Conservation (phyloP, 2,797 vertebrate genomes). For the Rhyacichthys aspro region DNA sequence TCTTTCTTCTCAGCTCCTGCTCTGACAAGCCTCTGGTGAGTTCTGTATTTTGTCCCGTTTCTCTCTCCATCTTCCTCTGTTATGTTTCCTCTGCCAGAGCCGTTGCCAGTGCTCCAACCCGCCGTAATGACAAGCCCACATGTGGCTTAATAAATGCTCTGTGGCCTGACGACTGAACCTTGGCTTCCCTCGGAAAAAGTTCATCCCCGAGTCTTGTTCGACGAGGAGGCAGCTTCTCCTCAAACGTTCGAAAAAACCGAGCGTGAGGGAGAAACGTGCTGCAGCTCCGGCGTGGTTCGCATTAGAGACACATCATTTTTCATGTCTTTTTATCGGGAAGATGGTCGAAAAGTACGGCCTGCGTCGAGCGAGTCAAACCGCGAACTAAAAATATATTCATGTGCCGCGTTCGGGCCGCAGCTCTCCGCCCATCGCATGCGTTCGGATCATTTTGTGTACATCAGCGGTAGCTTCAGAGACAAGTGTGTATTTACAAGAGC, state of each 20-base stretch:
- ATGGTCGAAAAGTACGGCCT: conserved; percentile 46
- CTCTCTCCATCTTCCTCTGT: no score
- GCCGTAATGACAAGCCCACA: conserved; percentile 70
- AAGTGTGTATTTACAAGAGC: not conserved
- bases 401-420: conserved; percentile 51
- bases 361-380: conserved; percentile 44
- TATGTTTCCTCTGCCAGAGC: no score
- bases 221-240: no score
- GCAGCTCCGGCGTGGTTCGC: conserved; percentile 52
- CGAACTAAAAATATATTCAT: conserved; percentile 73
- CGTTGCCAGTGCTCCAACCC: conserved; percentile 20
- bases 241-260: no score
- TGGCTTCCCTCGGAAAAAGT: conserved; percentile 56
- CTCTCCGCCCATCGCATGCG: conserved; percentile 67
- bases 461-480: not conserved
- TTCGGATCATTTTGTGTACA: conserved; percentile 64
- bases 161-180: conserved; percentile 65
- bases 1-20: no score
- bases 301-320: conserved; percentile 76
- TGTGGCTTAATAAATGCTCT: conserved; percentile 74
- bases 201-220: conserved; percentile 9
- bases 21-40: no score
- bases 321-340: conserved; percentile 76
- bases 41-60: no score
- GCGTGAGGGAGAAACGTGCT: no score